Conservation (phyloP, 2,888 invertebrate species). For the Zygothrica quintamaculata region DNA sequence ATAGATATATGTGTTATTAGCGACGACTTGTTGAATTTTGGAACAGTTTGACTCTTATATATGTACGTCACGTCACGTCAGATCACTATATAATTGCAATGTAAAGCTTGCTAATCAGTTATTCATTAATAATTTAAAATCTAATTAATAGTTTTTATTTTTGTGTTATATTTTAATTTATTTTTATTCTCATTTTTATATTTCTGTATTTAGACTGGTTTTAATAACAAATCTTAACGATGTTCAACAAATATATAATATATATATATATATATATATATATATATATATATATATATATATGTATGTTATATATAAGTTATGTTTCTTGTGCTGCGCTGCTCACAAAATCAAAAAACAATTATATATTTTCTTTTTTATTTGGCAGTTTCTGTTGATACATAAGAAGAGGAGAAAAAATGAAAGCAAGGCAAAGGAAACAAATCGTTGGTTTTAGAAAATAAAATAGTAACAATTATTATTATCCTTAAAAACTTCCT, state of each 20-base stretch:
- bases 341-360: slow-evolving; percentile 34
- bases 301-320: slow-evolving; percentile 3
- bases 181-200: slow-evolving; percentile 10
- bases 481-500: slow-evolving; percentile 12
- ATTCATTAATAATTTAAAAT: slow-evolving; percentile 10
- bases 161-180: too few relatives aligned
- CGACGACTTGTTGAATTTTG: slow-evolving; percentile 28
- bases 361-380: slow-evolving; percentile 25
- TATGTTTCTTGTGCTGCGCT: slow-evolving; percentile 41
- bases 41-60: slow-evolving; percentile 40
- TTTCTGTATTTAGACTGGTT: slow-evolving; percentile 20
- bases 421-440: too few relatives aligned
- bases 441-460: too few relatives aligned
- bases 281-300: slow-evolving; percentile 10
- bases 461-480: slow-evolving; percentile 15
- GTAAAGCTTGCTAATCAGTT: slow-evolving; percentile 74
- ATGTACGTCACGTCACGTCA: slow-evolving; percentile 26
- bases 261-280: slow-evolving; percentile 3
- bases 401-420: too few relatives aligned
- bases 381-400: slow-evolving; percentile 48
- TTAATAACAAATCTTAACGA: slow-evolving; percentile 17
- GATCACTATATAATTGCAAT: slow-evolving; percentile 73
- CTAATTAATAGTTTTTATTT: slow-evolving; percentile 43
- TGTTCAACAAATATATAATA: slow-evolving; percentile 18
- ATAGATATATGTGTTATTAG: slow-evolving; percentile 19